These are phyloP conservation scores for Corythornis cristatus DNA, from an alignment of 2,113 vertebrate species.

Conservation along the genomic window DNA sequence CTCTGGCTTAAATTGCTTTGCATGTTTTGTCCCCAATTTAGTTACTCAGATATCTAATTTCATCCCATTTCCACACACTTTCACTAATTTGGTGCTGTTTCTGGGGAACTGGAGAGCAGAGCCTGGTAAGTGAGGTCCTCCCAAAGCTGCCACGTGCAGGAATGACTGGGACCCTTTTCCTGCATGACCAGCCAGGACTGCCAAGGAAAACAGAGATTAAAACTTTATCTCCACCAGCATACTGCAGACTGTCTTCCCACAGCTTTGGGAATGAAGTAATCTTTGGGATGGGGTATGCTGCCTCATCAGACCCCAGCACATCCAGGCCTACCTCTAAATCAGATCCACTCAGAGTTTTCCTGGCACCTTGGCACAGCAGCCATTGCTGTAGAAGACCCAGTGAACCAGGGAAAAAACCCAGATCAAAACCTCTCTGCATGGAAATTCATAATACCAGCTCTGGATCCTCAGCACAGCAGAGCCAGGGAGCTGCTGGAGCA, in stretches of 20 bases:
- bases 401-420: neutral
- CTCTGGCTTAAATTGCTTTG: neutral
- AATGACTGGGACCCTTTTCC: neutral
- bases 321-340: neutral
- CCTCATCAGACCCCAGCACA: neutral
- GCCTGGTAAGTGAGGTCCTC: neutral
- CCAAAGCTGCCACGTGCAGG: neutral
- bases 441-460: neutral
- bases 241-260: neutral
- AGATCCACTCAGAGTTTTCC: neutral
- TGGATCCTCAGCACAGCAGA: neutral
- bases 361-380: neutral
- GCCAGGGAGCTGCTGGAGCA: no score
- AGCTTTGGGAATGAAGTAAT: neutral
- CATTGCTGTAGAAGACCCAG: neutral
- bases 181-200: neutral
- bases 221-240: neutral
- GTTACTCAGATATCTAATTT: neutral
- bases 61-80: constrained; percentile 14
- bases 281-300: neutral
- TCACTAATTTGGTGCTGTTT: neutral
- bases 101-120: neutral
- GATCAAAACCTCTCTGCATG: neutral
- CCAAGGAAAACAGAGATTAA: constrained; percentile 18
- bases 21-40: neutral